These are phyloP conservation scores for Stomatorhinus walkeri DNA, from an alignment of 2,797 vertebrate genomes.

Conservation along the genomic window DNA sequence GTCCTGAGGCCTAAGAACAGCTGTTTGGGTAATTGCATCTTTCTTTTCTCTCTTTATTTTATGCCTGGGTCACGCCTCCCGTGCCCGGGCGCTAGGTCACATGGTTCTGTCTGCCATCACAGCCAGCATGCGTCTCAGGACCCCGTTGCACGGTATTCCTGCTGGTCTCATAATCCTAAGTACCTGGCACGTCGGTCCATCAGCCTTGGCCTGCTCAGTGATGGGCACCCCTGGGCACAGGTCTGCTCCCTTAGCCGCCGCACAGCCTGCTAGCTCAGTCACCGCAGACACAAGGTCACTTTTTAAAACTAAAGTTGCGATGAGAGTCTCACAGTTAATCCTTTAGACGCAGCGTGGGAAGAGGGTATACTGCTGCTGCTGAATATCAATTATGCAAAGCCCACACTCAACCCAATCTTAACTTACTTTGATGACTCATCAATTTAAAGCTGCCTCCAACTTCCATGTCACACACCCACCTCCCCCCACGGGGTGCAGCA, in stretches of 20 bases:
- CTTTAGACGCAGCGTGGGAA: conserved; percentile 65
- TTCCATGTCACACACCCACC: background rate
- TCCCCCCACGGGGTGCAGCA: background rate
- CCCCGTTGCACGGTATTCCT: background rate
- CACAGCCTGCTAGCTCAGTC: conserved; percentile 32
- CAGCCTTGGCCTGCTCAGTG: background rate
- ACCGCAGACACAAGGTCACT: conserved; percentile 65
- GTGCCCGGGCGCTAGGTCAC: background rate
- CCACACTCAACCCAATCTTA: conserved; percentile 13
- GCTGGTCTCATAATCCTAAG: background rate
- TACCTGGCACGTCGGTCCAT: background rate
- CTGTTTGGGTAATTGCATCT: background rate
- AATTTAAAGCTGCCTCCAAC: conserved; percentile 18
- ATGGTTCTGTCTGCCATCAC: background rate
- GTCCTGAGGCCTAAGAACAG: background rate
- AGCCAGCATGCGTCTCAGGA: background rate
- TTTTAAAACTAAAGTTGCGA: conserved; percentile 54
- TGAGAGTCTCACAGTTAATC: conserved; percentile 58
- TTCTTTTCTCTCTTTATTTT: background rate
- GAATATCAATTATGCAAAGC: conserved; percentile 43
- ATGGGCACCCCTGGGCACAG: background rate
- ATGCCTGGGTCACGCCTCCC: background rate
- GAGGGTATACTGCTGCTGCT: conserved; percentile 56
- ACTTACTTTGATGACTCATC: conserved; percentile 49
- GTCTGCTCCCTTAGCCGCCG: background rate